These are phyloP conservation scores for Phalacrocorax carbo DNA, from an alignment of 2,113 vertebrate genomes.

Conservation along the genomic window DNA sequence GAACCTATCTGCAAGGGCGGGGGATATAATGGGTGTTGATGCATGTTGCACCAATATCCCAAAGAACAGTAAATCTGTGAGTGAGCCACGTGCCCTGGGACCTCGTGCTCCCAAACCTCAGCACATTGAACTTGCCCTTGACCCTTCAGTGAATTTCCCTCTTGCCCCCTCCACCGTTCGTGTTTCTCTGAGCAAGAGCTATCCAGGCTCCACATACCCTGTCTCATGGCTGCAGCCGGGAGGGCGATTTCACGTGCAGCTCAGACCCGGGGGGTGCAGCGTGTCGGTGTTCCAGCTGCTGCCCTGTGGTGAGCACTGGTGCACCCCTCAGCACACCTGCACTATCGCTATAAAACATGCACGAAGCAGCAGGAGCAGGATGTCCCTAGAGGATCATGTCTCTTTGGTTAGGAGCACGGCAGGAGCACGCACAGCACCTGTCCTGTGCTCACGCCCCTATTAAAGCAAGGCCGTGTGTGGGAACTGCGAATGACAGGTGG, in stretches of 20 bases:
- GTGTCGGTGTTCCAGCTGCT: not conserved
- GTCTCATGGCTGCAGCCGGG: not conserved
- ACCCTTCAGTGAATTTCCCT: not conserved
- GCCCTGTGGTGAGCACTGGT: rapidly evolving
- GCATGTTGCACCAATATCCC: not conserved
- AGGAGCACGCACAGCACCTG: not conserved
- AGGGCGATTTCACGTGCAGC: too few relatives aligned
- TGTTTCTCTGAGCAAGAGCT: not conserved
- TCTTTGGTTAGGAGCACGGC: not conserved
- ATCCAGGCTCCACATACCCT: not conserved
- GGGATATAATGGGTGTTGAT: not conserved
- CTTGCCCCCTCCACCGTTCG: not conserved
- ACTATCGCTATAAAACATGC: too few relatives aligned
- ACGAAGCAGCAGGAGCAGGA: not conserved
- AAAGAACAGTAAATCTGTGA: not conserved
- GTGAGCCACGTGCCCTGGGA: not conserved
- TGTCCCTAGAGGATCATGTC: not conserved
- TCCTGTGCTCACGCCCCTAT: not conserved
- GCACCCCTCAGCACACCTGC: not conserved
- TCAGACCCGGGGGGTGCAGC: not conserved
- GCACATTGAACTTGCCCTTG: not conserved
- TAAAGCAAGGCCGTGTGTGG: not conserved
- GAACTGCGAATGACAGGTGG: not conserved
- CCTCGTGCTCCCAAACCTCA: not conserved
- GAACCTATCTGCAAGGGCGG: not conserved